These are phyloP conservation scores for Megalurothrips usitatus DNA, from an alignment of 2,888 invertebrate species.

Conservation along the genomic window DNA sequence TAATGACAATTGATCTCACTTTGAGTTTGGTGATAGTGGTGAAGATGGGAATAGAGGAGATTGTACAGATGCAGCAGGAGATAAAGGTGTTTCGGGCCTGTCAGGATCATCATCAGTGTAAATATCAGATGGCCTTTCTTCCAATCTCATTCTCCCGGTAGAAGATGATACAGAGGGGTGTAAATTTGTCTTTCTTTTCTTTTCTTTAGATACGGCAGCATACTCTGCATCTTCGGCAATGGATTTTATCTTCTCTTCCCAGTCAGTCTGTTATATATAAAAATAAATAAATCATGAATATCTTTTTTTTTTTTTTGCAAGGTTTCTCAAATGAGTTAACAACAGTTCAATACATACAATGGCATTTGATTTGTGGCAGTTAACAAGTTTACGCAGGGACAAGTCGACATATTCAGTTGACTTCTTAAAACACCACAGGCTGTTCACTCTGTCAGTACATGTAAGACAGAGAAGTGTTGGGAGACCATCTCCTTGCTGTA, in stretches of 20 bases:
- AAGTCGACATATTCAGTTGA: neutral
- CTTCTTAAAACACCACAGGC: neutral
- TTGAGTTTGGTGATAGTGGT: too few species aligned
- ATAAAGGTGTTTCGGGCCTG: too few species aligned
- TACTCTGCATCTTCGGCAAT: neutral
- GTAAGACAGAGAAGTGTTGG: neutral
- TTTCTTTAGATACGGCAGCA: neutral
- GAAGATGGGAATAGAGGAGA: too few species aligned
- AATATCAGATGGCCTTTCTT: too few species aligned
- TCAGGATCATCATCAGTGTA: too few species aligned
- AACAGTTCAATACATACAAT: neutral
- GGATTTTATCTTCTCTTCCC: neutral
- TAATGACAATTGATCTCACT: neutral
- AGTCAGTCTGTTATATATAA: neutral
- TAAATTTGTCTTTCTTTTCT: neutral
- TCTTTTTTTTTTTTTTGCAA: too few species aligned
- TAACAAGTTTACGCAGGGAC: neutral
- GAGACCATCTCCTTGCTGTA: neutral
- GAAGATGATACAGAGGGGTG: neutral
- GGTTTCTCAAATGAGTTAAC: too few species aligned
- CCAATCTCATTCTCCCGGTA: too few species aligned
- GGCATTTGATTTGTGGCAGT: neutral
- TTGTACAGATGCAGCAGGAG: too few species aligned
- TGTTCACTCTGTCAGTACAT: neutral
- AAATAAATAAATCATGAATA: neutral